Evolutionary conservation across 1,140 invertebrate species (phyloP).

Genomic region (Camponotus floridanus): DNA sequence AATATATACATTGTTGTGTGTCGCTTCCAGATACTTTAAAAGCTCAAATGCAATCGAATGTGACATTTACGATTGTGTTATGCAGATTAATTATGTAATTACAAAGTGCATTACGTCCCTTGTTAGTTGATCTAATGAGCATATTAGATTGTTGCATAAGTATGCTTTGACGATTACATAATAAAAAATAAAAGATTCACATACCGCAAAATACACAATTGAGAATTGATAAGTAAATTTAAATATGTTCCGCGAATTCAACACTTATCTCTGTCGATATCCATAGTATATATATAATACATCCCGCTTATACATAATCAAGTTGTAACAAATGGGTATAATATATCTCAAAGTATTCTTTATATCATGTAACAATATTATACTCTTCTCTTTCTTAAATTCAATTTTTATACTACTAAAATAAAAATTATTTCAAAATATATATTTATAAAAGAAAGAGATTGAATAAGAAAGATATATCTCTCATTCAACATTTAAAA

Average conservation of each 20-base stretch:
- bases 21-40: neutral
- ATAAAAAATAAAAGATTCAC: neutral
- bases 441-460: neutral
- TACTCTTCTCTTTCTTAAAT: neutral
- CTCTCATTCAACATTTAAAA: slow-evolving; percentile 32
- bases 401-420: neutral
- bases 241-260: neutral
- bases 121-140: slow-evolving; percentile 9
- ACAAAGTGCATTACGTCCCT: slow-evolving; percentile 14
- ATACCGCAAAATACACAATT: neutral
- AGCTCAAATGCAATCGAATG: slow-evolving; percentile 21
- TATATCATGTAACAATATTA: slow-evolving; percentile 5
- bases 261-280: neutral
- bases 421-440: neutral
- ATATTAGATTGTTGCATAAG: neutral
- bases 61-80: slow-evolving; percentile 5
- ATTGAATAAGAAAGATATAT: neutral
- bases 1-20: slow-evolving; percentile 17
- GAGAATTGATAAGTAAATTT: neutral
- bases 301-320: neutral
- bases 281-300: neutral
- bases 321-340: neutral
- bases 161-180: neutral
- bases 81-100: slow-evolving; percentile 3
- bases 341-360: neutral